A percentile compares a stretch with the other conserved stretches of the same genome.
These are phyloP conservation scores for Synergus laeviventris DNA, from an alignment of 2,888 invertebrate species.

Conservation along the genomic window DNA sequence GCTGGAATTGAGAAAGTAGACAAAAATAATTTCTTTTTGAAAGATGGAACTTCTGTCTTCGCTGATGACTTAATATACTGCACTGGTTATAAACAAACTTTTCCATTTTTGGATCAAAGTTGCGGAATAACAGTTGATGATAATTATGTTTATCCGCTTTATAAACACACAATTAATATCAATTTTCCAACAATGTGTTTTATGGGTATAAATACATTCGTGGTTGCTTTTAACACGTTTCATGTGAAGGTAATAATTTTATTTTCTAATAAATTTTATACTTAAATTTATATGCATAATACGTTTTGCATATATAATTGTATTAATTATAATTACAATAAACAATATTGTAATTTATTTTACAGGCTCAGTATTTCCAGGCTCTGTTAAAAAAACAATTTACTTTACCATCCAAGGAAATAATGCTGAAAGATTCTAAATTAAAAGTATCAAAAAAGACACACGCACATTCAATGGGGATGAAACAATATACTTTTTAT, in stretches of 20 bases:
- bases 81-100: constrained; percentile 85
- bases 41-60: constrained; percentile 79
- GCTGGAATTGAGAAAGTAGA: constrained; percentile 77
- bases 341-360: constrained; percentile 47
- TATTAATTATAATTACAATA: not conserved
- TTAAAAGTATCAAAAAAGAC: constrained; percentile 75
- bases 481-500: constrained; percentile 76
- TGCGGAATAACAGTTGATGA: constrained; percentile 81
- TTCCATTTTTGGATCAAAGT: constrained; percentile 82
- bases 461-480: constrained; percentile 75
- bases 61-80: constrained; percentile 84
- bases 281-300: too few species aligned
- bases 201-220: constrained; percentile 83
- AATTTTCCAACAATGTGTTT: constrained; percentile 86
- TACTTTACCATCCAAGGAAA: constrained; percentile 80
- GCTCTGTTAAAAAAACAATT: constrained; percentile 79
- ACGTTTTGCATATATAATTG: too few species aligned
- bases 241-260: constrained; percentile 81
- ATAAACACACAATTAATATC: constrained; percentile 87
- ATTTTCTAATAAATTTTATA: not conserved
- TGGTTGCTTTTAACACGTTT: constrained; percentile 83
- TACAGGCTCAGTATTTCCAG: constrained; percentile 81
- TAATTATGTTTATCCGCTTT: constrained; percentile 83
- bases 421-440: constrained; percentile 81
- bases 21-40: constrained; percentile 77